A percentile compares a stretch with the other conserved stretches of the same genome.
Evolutionary conservation across 2,113 vertebrate genomes (phyloP).

Genomic region (Cochlearius cochlearius): DNA sequence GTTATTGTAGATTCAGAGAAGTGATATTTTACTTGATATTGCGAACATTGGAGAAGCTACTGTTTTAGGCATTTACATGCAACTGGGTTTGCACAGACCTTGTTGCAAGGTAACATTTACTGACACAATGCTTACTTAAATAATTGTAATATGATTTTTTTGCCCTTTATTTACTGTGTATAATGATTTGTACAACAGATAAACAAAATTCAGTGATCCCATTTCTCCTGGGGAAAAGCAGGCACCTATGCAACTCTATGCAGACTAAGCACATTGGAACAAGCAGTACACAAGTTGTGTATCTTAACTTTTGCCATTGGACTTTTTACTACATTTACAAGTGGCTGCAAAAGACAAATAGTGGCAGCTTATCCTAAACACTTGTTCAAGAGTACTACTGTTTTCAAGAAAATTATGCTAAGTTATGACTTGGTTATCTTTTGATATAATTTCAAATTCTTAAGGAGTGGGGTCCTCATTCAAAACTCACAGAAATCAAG

Average conservation of each 20-base stretch:
- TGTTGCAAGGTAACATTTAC: background rate
- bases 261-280: background rate
- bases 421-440: background rate
- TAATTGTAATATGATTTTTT: background rate
- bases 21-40: background rate
- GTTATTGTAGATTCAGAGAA: background rate
- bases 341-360: background rate
- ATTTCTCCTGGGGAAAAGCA: background rate
- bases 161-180: background rate
- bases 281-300: background rate
- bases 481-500: background rate
- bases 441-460: background rate
- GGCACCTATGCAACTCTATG: background rate
- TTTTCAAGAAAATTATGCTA: background rate
- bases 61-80: background rate
- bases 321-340: background rate
- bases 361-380: background rate
- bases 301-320: background rate
- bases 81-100: background rate
- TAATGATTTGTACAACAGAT: background rate
- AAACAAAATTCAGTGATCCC: background rate
- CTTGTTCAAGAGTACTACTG: background rate
- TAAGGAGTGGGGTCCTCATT: background rate
- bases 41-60: rapidly evolving
- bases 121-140: background rate